Evolutionary conservation across 2,797 vertebrate genomes (phyloP).

Genomic region (Poeciliopsis presidionis): DNA sequence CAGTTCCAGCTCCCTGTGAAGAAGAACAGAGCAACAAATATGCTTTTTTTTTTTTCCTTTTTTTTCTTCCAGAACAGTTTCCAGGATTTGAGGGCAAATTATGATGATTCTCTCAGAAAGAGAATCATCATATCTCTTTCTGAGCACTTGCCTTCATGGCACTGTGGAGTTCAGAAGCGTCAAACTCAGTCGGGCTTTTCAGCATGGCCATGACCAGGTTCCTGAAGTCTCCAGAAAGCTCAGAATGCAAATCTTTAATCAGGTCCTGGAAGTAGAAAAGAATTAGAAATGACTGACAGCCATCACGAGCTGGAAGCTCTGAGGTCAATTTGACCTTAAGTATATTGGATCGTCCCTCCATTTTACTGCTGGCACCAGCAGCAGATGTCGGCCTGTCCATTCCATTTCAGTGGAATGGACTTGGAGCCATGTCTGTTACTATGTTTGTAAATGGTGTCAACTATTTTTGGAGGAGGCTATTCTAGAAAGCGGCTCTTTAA

Average conservation of each 20-base stretch:
- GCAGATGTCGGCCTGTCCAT: conserved; percentile 43
- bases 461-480: not conserved
- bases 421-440: not conserved
- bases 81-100: not conserved
- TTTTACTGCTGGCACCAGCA: conserved; percentile 42
- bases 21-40: conserved; percentile 34
- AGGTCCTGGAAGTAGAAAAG: conserved; percentile 86
- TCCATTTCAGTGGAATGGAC: not conserved
- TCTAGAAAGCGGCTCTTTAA: not conserved
- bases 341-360: conserved; percentile 45
- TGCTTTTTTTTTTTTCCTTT: conserved; percentile 4
- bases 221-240: conserved; percentile 97
- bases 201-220: conserved; percentile 90
- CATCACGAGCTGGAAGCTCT: conserved; percentile 13
- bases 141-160: conserved; percentile 90
- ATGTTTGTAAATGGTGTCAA: conserved; percentile 9
- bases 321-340: conserved; percentile 42
- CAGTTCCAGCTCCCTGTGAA: conserved; percentile 92
- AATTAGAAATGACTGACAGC: conserved; percentile 42
- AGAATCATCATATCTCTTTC: not conserved
- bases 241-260: conserved; percentile 95
- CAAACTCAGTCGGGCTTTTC: conserved; percentile 86
- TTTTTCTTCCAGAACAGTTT: not conserved
- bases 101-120: too few species aligned
- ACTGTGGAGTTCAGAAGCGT: conserved; percentile 87